Evolutionary conservation across 2,797 vertebrate species (phyloP).

Genomic region (Eulemur coronatus): DNA sequence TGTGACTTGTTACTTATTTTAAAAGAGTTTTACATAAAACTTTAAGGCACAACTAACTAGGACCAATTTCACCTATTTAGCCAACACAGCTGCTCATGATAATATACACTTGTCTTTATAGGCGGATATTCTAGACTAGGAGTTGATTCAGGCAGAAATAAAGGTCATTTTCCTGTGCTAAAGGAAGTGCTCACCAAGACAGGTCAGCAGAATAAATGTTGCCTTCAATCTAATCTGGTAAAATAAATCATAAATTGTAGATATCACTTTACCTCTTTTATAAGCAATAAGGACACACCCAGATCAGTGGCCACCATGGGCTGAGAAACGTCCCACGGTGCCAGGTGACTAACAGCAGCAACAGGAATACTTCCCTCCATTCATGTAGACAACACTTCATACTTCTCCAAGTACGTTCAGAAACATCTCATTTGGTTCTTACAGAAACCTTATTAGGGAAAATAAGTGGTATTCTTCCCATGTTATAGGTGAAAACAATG

Average conservation of each 20-base stretch:
- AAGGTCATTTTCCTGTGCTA: conserved; percentile 26
- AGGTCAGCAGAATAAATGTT: neutral
- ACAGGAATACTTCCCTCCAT: neutral
- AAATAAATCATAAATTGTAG: conserved; percentile 1
- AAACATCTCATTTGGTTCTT: neutral
- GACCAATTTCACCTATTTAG: conserved; percentile 16
- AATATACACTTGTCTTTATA: neutral
- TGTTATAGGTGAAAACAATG: neutral
- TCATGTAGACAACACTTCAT: neutral
- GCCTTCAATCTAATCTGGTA: neutral
- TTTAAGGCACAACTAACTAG: neutral
- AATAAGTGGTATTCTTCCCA: neutral
- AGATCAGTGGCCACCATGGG: neutral
- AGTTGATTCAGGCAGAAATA: conserved; percentile 14
- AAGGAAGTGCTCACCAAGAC: neutral
- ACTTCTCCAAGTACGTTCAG: neutral
- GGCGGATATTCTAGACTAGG: neutral
- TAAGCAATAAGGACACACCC: conserved; percentile 9
- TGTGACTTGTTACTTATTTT: conserved; percentile 18
- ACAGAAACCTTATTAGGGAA: neutral
- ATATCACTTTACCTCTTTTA: neutral
- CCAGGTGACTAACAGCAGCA: neutral
- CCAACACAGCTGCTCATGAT: neutral
- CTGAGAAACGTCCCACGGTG: neutral
- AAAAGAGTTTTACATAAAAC: neutral